Evolutionary conservation across 2,888 invertebrate genomes (phyloP).

Genomic region (Digitonthophagus gazella): DNA sequence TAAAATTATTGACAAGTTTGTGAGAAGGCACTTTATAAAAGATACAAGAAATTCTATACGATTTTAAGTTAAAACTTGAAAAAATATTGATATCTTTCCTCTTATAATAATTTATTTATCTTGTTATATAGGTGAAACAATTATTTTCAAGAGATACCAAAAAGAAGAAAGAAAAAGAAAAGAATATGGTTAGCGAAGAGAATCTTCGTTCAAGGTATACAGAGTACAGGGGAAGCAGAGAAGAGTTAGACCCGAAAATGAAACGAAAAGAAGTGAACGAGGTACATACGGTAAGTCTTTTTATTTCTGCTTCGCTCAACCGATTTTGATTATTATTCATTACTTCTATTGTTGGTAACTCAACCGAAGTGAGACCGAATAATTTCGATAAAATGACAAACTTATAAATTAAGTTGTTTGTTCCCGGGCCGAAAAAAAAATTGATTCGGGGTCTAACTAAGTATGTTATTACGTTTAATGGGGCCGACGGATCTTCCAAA

Average conservation of each 20-base stretch:
- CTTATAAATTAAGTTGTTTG: neutral
- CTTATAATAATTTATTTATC: conserved; percentile 7
- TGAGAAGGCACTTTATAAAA: neutral
- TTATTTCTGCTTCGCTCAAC: neutral
- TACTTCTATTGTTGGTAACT: neutral
- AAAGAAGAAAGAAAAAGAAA: conserved; percentile 57
- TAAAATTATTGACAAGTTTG: too few species aligned
- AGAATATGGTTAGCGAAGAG: conserved; percentile 56
- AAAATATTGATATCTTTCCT: too few species aligned
- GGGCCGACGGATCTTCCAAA: neutral
- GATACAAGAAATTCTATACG: conserved; percentile 1
- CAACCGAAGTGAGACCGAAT: neutral
- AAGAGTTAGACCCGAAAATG: conserved; percentile 44
- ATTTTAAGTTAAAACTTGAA: too few species aligned
- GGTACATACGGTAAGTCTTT: conserved; percentile 41
- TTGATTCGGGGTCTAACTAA: neutral
- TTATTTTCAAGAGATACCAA: conserved; percentile 71
- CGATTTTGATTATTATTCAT: neutral
- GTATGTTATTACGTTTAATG: neutral
- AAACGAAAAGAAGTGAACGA: conserved; percentile 51
- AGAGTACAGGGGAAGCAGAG: conserved; percentile 54
- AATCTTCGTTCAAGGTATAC: conserved; percentile 58
- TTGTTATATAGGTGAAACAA: conserved; percentile 63
- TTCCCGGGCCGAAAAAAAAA: neutral
- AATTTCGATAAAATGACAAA: neutral